These are phyloP conservation scores for Ectemnius cavifrons DNA, from an alignment of 2,888 invertebrate genomes.

Conservation along the genomic window DNA sequence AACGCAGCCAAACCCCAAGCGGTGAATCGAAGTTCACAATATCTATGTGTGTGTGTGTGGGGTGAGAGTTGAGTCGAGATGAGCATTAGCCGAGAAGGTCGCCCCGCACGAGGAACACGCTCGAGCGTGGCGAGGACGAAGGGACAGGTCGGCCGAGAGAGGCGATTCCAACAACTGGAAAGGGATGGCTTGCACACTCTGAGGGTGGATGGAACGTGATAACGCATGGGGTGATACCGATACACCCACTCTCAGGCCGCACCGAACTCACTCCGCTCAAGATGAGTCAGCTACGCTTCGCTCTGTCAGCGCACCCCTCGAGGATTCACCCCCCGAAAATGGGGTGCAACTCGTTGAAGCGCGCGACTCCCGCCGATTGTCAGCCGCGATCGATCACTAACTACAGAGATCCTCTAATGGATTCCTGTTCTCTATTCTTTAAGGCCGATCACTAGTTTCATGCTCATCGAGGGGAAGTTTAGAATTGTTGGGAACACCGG, in stretches of 20 bases:
- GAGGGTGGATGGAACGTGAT: constrained; percentile 62
- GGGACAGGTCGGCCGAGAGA: neutral
- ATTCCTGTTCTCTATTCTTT: constrained; percentile 5
- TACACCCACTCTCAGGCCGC: constrained; percentile 51
- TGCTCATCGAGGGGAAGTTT: neutral
- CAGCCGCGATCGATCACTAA: constrained; percentile 37
- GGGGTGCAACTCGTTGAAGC: constrained; percentile 20
- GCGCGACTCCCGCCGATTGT: constrained; percentile 8
- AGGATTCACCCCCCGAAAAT: constrained; percentile 32
- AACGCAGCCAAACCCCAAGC: constrained; percentile 61
- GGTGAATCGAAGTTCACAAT: neutral
- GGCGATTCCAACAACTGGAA: neutral
- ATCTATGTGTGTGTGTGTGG: neutral
- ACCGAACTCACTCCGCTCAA: constrained; percentile 43
- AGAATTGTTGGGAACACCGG: too few species aligned
- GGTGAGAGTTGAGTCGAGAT: constrained; percentile 54
- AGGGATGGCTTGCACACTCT: constrained; percentile 21
- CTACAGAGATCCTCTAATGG: constrained; percentile 39
- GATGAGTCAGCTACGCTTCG: constrained; percentile 67
- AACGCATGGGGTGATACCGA: constrained; percentile 73
- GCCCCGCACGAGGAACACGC: constrained; percentile 32
- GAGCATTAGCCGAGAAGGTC: constrained; percentile 26
- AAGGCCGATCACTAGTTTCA: neutral
- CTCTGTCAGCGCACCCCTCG: constrained; percentile 33
- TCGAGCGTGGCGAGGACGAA: constrained; percentile 42